These are phyloP conservation scores for Caiman crocodilus DNA, from an alignment of 2,797 vertebrate species.

Conservation along the genomic window DNA sequence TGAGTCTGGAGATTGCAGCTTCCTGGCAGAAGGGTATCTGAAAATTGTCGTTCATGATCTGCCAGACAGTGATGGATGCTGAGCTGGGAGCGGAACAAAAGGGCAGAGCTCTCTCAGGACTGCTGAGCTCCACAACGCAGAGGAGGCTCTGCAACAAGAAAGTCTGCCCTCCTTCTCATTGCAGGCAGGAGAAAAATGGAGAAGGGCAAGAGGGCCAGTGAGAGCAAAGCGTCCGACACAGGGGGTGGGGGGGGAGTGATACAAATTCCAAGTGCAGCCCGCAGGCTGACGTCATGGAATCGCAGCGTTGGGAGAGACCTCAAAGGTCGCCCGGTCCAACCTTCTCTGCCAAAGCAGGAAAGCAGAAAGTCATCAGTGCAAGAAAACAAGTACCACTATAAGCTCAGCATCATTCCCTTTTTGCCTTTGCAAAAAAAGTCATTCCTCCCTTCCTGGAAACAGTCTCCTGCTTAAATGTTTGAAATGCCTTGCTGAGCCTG, in stretches of 20 bases:
- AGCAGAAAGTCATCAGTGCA: fast-evolving
- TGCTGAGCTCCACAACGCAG: neutral
- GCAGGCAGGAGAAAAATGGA: neutral
- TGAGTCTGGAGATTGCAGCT: neutral
- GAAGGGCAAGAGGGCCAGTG: neutral
- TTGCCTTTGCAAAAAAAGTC: neutral
- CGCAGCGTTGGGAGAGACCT: neutral
- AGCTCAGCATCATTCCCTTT: no score
- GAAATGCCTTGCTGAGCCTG: neutral
- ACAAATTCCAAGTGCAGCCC: neutral
- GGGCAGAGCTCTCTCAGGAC: neutral
- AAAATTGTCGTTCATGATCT: neutral
- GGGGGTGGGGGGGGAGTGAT: neutral
- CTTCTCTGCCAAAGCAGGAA: neutral
- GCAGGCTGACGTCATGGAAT: neutral
- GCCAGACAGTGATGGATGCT: neutral
- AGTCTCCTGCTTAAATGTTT: neutral
- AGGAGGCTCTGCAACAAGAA: neutral
- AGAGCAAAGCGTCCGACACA: neutral
- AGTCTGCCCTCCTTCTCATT: neutral
- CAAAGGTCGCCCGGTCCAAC: neutral
- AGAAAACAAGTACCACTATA: neutral
- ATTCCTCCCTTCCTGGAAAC: neutral
- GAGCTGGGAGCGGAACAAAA: neutral
- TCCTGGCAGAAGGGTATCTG: neutral